These are phyloP conservation scores for Synaphobranchus kaupii DNA, from an alignment of 2,797 vertebrate species.

Conservation along the genomic window DNA sequence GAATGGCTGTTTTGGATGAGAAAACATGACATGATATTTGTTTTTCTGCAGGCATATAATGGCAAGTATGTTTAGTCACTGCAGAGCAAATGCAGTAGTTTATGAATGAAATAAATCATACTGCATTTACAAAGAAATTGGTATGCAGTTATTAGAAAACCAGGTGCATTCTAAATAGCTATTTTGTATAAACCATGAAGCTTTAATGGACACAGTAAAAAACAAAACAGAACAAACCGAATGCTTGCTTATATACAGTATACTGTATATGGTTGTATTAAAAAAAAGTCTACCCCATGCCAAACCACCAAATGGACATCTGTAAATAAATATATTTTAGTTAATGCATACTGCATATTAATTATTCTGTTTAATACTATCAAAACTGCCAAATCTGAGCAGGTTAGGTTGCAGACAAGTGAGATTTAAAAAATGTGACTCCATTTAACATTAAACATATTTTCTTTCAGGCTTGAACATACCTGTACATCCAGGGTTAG, in stretches of 20 bases:
- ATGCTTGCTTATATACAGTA: not conserved
- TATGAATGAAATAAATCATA: not conserved
- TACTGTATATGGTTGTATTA: not conserved
- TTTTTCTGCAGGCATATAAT: slow-evolving; percentile 14
- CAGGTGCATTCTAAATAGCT: not conserved
- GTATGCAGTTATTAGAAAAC: not conserved
- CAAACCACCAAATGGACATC: not conserved
- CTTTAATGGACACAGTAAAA: not conserved
- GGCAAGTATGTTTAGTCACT: not conserved
- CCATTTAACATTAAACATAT: not conserved
- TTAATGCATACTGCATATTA: not conserved
- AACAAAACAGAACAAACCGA: not conserved
- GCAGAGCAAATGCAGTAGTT: not conserved
- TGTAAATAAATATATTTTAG: not conserved
- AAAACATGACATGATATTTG: not conserved
- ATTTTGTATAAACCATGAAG: not conserved
- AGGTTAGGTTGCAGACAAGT: not conserved
- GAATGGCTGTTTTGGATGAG: not conserved
- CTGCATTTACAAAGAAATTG: not conserved
- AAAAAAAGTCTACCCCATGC: not conserved
- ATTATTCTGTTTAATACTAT: not conserved
- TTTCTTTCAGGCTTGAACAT: not conserved
- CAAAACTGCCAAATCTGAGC: not conserved
- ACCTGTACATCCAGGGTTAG: not conserved
- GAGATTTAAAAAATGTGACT: not conserved